Evolutionary conservation across 2,797 vertebrate genomes (phyloP).

Genomic region (Echiichthys vipera): DNA sequence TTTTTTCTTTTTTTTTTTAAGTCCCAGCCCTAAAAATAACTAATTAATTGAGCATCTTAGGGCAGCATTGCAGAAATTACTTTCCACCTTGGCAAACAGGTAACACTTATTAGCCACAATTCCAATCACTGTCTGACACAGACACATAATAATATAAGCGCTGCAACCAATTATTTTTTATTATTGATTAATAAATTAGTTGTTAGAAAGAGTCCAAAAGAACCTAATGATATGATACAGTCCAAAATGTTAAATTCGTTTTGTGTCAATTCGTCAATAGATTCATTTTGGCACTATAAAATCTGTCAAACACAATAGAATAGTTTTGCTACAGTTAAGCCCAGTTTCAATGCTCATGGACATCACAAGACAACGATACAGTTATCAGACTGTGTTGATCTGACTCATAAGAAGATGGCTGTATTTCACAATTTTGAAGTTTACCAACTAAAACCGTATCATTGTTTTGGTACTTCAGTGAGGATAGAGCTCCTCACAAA

Average conservation of each 20-base stretch:
- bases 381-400: neutral
- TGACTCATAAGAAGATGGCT: neutral
- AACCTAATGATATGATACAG: too few relatives aligned
- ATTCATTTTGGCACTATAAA: neutral
- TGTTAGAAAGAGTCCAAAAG: neutral
- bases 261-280: neutral
- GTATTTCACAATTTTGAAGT: neutral
- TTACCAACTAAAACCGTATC: neutral
- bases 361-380: neutral
- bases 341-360: neutral
- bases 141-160: neutral
- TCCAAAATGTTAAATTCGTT: too few relatives aligned
- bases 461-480: neutral
- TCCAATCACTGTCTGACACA: neutral
- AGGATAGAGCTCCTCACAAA: neutral
- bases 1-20: too few relatives aligned
- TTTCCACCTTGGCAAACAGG: neutral
- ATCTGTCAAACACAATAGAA: neutral
- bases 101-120: neutral
- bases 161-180: neutral
- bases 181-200: neutral
- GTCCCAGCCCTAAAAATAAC: too few relatives aligned
- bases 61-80: neutral
- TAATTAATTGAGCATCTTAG: neutral
- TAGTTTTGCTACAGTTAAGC: neutral